These are phyloP conservation scores for Pediacus dermestoides DNA, from an alignment of 2,888 invertebrate genomes.

Conservation along the genomic window DNA sequence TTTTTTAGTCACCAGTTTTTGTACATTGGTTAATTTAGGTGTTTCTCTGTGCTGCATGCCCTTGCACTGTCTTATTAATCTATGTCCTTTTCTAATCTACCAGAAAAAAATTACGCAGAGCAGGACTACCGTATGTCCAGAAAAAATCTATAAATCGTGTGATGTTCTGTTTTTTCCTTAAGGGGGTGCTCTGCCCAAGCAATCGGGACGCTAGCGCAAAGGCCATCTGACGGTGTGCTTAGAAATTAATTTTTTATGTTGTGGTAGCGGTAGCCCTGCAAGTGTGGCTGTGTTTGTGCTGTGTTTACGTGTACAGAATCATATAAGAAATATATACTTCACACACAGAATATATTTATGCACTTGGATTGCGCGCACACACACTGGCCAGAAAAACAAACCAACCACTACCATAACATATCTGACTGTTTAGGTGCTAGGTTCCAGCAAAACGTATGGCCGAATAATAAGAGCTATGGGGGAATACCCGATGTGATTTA, in stretches of 20 bases:
- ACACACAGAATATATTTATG: too few relatives aligned
- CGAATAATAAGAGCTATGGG: too few relatives aligned
- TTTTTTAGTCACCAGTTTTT: conserved; percentile 11
- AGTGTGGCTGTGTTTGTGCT: conserved; percentile 52
- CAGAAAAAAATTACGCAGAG: conserved; percentile 27
- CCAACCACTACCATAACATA: conserved; percentile 48
- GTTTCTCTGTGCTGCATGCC: conserved; percentile 46
- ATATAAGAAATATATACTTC: conserved; percentile 25
- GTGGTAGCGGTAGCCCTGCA: conserved; percentile 52
- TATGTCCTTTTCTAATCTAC: conserved; percentile 33
- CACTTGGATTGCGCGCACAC: conserved; percentile 45
- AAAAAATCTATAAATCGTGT: too few relatives aligned
- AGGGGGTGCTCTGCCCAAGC: conserved; percentile 13
- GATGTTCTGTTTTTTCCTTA: conserved; percentile 8
- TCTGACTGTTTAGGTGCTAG: too few relatives aligned
- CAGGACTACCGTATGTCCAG: conserved; percentile 42
- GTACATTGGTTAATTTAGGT: conserved; percentile 27
- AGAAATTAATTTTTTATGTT: conserved; percentile 40
- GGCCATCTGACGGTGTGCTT: conserved; percentile 22
- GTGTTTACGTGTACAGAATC: conserved; percentile 40
- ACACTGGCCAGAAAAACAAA: conserved; percentile 46
- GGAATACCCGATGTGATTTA: too few relatives aligned
- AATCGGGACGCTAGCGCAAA: too few relatives aligned
- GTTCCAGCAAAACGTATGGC: too few relatives aligned
- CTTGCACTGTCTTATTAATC: conserved; percentile 31